Evolutionary conservation across 2,113 vertebrate genomes (phyloP).

Genomic region (Prinia subflava): DNA sequence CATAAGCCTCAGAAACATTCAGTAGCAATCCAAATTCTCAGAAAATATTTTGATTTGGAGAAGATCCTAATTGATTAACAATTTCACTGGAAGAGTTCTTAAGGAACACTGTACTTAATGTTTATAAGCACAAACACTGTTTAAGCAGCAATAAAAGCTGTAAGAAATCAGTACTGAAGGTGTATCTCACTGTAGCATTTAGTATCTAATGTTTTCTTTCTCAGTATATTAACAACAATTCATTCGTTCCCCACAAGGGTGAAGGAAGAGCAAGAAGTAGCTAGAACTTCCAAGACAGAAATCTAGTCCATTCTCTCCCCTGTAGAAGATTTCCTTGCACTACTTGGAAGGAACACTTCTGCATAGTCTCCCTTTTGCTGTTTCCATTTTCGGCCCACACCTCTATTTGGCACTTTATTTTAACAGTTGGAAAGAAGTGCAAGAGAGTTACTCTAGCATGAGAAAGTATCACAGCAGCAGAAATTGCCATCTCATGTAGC

Average conservation of each 20-base stretch:
- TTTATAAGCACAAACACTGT: neutral
- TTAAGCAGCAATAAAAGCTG: neutral
- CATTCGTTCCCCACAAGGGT: neutral
- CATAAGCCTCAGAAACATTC: neutral
- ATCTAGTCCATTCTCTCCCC: neutral
- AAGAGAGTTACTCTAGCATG: neutral
- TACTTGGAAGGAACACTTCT: neutral
- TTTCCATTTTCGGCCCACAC: neutral
- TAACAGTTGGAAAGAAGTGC: neutral
- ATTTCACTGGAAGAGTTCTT: neutral
- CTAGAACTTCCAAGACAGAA: neutral
- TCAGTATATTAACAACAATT: neutral
- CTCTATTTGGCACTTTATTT: neutral
- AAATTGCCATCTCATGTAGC: conserved; percentile 1
- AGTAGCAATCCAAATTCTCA: neutral
- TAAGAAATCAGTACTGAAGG: neutral
- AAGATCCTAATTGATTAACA: neutral
- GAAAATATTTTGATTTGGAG: neutral
- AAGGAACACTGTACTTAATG: neutral
- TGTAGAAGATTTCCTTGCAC: neutral
- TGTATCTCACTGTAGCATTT: neutral
- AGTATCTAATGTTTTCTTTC: neutral
- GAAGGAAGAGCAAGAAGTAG: neutral
- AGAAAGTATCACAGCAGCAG: neutral
- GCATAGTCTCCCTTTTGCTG: neutral